Evolutionary conservation across 2,113 vertebrate species (phyloP).

Genomic region (Cyanistes caeruleus): DNA sequence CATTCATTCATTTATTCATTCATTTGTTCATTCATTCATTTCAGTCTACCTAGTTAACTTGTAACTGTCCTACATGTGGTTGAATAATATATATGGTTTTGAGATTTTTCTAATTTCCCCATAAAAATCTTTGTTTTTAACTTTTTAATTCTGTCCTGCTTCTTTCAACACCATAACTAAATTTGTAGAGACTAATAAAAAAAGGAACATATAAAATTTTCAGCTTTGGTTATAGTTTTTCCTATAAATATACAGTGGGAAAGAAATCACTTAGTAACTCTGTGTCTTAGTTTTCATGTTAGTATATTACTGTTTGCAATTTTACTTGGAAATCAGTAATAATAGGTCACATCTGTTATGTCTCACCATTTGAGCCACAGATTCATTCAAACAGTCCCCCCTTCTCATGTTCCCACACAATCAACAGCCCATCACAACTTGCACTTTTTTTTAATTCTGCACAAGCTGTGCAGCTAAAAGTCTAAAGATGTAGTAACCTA

Average conservation of each 20-base stretch:
- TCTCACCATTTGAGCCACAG: not conserved
- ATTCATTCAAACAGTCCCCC: not conserved
- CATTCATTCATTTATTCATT: not conserved
- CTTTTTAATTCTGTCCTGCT: not conserved
- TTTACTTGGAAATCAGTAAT: not conserved
- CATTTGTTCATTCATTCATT: not conserved
- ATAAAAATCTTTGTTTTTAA: not conserved
- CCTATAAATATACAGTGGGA: not conserved
- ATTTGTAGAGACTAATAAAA: not conserved
- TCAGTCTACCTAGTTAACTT: not conserved
- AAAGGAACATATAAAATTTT: not conserved
- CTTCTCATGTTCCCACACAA: not conserved
- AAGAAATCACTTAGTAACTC: not conserved
- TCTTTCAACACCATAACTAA: not conserved
- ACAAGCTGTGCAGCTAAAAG: not conserved
- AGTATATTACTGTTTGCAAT: not conserved
- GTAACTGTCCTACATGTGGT: not conserved
- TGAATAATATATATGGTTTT: not conserved
- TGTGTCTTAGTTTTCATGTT: not conserved
- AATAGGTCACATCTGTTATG: not conserved
- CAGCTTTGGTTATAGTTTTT: not conserved
- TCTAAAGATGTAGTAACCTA: not conserved
- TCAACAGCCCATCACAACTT: not conserved
- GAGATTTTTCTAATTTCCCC: not conserved
- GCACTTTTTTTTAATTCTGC: not conserved